phyloP scores from a whole-genome alignment of 2,113 vertebrate species.

The Cervus canadensis region DNA sequence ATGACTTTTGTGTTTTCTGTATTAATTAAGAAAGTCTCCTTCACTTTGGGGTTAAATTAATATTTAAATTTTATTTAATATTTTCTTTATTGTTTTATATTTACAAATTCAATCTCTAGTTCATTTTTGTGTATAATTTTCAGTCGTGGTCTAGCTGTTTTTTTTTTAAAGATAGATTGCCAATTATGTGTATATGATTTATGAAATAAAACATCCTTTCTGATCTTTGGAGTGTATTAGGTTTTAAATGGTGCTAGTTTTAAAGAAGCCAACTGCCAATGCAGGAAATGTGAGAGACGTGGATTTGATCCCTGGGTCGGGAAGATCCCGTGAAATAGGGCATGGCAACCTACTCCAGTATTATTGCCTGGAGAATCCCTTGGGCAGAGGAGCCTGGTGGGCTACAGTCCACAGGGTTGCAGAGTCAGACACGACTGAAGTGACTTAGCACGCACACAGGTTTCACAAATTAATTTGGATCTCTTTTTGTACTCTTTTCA shows the following conservation, averaged over 20 bases:
- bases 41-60: background rate
- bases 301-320: background rate
- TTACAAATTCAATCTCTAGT: background rate
- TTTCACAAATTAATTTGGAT: background rate
- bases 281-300: background rate
- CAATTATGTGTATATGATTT: background rate
- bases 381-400: background rate
- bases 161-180: background rate
- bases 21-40: background rate
- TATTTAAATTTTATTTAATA: conserved; percentile 1
- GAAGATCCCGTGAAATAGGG: background rate
- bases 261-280: background rate
- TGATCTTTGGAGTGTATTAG: background rate
- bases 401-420: background rate
- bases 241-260: background rate
- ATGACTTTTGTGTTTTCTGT: background rate
- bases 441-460: background rate
- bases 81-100: background rate
- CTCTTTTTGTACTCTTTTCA: background rate
- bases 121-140: conserved; percentile 6
- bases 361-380: background rate
- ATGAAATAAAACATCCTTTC: background rate
- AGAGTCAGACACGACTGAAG: background rate
- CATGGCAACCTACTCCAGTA: background rate
- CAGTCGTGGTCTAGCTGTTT: background rate